Percentiles rank a stretch among this genome's conserved stretches.
Conservation (phyloP, 2,113 vertebrate genomes). For the Salvelinus alpinus region DNA sequence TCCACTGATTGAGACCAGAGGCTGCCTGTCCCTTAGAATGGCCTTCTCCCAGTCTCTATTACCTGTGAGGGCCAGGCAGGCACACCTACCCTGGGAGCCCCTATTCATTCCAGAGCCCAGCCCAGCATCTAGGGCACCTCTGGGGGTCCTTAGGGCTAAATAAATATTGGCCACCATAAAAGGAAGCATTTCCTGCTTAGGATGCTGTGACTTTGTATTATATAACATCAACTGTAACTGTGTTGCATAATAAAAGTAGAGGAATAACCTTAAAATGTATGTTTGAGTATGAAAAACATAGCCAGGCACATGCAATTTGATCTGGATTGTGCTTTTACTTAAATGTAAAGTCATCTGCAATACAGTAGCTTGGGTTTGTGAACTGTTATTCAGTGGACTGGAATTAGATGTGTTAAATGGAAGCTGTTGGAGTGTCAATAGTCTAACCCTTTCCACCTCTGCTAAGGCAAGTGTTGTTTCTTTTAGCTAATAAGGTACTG, state of each 20-base stretch:
- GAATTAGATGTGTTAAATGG: conserved; percentile 12
- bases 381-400: neutral
- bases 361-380: neutral
- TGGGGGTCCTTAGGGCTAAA: conserved; percentile 33
- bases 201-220: conserved; percentile 19
- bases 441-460: conserved; percentile 25
- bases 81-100: conserved; percentile 8
- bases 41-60: conserved; percentile 13
- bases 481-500: conserved; percentile 42
- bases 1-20: conserved; percentile 26
- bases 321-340: neutral
- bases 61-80: conserved; percentile 7
- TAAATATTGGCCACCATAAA: conserved; percentile 26
- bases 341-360: neutral
- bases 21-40: conserved; percentile 14
- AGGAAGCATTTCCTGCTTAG: neutral
- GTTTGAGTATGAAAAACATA: neutral
- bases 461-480: conserved; percentile 23
- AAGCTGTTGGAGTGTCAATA: conserved; percentile 29
- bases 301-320: neutral
- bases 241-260: conserved; percentile 13
- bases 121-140: neutral
- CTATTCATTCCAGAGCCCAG: conserved; percentile 10
- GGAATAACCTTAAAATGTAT: neutral
- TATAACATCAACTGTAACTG: neutral